Base-by-base conservation (phyloP, 2,888 invertebrate species). In the Bellardia bayeri region DNA sequence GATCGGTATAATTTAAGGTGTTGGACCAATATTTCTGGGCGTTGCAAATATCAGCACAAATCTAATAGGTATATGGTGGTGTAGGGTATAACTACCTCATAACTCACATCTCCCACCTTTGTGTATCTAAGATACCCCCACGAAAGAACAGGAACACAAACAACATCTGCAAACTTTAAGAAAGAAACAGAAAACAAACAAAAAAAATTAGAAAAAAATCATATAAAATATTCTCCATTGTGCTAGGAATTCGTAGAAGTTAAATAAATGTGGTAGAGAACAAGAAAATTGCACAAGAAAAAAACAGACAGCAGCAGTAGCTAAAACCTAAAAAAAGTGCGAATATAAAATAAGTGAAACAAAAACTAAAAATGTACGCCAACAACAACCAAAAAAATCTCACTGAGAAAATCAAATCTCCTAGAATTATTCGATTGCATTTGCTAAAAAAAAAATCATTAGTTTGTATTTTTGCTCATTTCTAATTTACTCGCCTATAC, bases 201-300 rank as follows among this genome's bases (percentile, higher is more conserved):
- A 37, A 37, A 37, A 37, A 75, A 8, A 7, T 45, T 14, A 40
- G 51, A 16, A 61, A 3, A 16, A 61, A 69, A 63, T 45, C 61
- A 63, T 40, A 63, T 63, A 63, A 63, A 42, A 58, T 72, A 56
- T 40, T 58, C 30, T 75, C 42, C n/a, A 63, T 80, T 61, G 42
- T 80, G 54, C 75, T 76, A 76, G 45, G 85, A 81, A 85, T 75
- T 69, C n/a, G 45, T 69, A 74, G 79, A 80, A 68, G 66, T 13
- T 66, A 66, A 84, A 40, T 33, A 51, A 9, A 54, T 56, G 16
- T 49, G 40, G 45, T 30, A 61, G 23, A 61, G 58, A 23, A 74
- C 61, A 30, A 16, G n/a, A 30, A 69, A 30, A 51, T 30, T 69
- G 69, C 69, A 40, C 45, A 45, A 7, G 13, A 16, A 63, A 56